Percentiles rank a stretch among this genome's conserved stretches.
Conservation (phyloP, 2,888 invertebrate genomes). For the Oxystoma pomonae region DNA sequence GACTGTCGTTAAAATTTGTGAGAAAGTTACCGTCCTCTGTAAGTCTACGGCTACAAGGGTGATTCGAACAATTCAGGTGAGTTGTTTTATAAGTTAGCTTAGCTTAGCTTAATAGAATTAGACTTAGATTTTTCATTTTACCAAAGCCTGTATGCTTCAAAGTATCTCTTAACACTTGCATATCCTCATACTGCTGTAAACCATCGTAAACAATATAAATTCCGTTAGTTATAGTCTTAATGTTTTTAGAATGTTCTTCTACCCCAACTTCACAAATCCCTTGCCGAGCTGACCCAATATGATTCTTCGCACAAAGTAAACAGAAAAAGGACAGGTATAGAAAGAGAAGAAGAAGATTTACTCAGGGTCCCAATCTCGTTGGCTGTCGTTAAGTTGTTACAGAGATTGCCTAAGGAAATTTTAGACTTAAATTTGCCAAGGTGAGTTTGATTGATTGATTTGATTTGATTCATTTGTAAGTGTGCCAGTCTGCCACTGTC, state of each 20-base stretch:
- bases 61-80: constrained; percentile 48
- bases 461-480: background rate
- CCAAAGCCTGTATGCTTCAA: too few relatives aligned
- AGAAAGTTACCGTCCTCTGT: constrained; percentile 56
- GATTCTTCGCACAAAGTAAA: constrained; percentile 78
- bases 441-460: constrained; percentile 49
- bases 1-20: constrained; percentile 34
- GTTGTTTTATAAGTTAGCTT: too few relatives aligned
- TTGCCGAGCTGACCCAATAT: constrained; percentile 65
- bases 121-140: too few relatives aligned
- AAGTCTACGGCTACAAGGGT: constrained; percentile 73
- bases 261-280: constrained; percentile 72
- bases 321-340: constrained; percentile 60
- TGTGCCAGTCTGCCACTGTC: too few relatives aligned
- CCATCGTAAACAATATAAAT: too few relatives aligned
- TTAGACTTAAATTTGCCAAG: constrained; percentile 76
- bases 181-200: too few relatives aligned
- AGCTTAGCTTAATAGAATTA: too few relatives aligned
- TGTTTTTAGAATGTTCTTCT: constrained; percentile 56
- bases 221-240: too few relatives aligned
- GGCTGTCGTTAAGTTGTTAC: constrained; percentile 87
- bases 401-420: constrained; percentile 74
- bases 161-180: too few relatives aligned
- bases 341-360: constrained; percentile 88
- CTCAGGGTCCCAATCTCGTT: constrained; percentile 87